phyloP scores from a whole-genome alignment of 2,888 invertebrate species.

The Rotaria sp. region DNA sequence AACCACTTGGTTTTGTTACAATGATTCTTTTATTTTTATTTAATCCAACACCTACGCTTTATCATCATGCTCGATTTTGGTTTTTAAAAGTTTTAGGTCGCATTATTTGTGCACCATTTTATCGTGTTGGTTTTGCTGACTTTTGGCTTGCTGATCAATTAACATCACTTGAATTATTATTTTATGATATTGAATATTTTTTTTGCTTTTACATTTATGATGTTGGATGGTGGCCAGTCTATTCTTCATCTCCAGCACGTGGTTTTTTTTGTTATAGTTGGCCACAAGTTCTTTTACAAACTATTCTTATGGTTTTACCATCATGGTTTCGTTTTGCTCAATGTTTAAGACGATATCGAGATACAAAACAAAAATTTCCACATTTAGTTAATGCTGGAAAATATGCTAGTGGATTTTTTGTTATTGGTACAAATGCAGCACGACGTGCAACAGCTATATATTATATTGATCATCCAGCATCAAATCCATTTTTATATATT shows the following conservation, averaged over 20 bases:
- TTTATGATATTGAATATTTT: constrained; percentile 87
- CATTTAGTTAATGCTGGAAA: constrained; percentile 77
- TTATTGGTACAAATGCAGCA: constrained; percentile 21
- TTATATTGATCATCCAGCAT: constrained; percentile 29
- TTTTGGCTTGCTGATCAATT: constrained; percentile 98
- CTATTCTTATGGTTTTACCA: constrained; percentile 61
- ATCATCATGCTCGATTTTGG: constrained; percentile 90
- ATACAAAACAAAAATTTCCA: constrained; percentile 38
- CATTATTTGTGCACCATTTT: constrained; percentile 40
- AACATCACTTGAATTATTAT: constrained; percentile 79
- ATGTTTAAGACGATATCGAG: constrained; percentile 40
- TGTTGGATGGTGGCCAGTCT: constrained; percentile 50
- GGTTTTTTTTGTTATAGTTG: neutral
- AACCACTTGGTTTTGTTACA: constrained; percentile 72
- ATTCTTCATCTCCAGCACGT: neutral
- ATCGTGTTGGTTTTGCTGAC: constrained; percentile 63
- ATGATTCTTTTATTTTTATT: constrained; percentile 74
- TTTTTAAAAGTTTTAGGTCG: constrained; percentile 61
- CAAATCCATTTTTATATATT: constrained; percentile 40
- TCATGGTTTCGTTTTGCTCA: constrained; percentile 97
- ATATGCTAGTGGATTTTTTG: constrained; percentile 86
- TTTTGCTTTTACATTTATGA: constrained; percentile 70
- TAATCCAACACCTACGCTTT: constrained; percentile 82
- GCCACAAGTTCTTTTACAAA: neutral
- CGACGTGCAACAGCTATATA: constrained; percentile 28